Evolutionary conservation across 2,888 invertebrate species (phyloP).

Genomic region (Arctia plantaginis): DNA sequence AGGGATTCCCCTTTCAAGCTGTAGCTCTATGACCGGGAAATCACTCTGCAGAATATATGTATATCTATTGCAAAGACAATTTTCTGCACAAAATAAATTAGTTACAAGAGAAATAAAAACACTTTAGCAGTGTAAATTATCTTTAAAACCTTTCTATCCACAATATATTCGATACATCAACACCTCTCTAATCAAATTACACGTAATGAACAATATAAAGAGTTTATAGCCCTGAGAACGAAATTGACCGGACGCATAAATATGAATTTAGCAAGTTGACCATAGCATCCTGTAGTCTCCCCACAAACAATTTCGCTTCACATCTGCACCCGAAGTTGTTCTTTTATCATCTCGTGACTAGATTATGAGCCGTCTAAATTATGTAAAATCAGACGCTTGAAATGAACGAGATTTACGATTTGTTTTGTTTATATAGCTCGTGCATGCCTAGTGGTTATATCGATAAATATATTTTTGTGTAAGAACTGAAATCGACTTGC

Average conservation of each 20-base stretch:
- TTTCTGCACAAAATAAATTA: background rate
- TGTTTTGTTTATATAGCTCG: constrained; percentile 11
- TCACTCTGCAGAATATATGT: background rate
- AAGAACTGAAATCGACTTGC: background rate
- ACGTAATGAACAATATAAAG: constrained; percentile 40
- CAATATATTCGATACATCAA: constrained; percentile 23
- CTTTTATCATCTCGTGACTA: constrained; percentile 48
- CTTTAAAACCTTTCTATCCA: background rate
- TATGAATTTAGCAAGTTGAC: constrained; percentile 76
- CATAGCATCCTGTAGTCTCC: constrained; percentile 63
- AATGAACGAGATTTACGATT: constrained; percentile 26
- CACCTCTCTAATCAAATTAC: constrained; percentile 42
- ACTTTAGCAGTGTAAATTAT: too few species aligned
- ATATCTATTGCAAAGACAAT: too few species aligned
- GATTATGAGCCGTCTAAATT: constrained; percentile 26
- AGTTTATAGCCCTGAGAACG: constrained; percentile 41
- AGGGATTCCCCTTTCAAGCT: background rate
- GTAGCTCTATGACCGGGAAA: background rate
- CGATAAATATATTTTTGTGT: background rate
- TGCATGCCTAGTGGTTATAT: background rate
- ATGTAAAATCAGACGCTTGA: constrained; percentile 26
- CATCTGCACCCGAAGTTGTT: constrained; percentile 52
- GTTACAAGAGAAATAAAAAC: background rate
- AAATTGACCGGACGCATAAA: constrained; percentile 75
- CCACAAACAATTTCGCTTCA: constrained; percentile 54